A percentile compares a stretch with the other conserved stretches of the same genome.
These are phyloP conservation scores for Coptodon bakossiorum DNA, from an alignment of 2,113 vertebrate species.

Conservation along the genomic window DNA sequence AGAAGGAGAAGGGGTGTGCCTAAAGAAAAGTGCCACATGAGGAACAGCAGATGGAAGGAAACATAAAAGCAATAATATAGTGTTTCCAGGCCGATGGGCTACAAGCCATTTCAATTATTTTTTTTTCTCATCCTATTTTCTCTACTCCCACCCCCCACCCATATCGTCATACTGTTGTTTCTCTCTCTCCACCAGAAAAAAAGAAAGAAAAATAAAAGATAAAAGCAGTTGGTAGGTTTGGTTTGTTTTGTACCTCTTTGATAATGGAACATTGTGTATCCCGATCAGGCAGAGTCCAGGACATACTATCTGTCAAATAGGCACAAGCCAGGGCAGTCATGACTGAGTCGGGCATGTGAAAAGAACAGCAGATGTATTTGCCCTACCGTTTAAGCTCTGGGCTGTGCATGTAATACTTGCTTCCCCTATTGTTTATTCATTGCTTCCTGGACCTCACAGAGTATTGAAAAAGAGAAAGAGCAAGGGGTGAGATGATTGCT, in stretches of 20 bases:
- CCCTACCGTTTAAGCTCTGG: constrained; percentile 15
- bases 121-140: constrained; percentile 18
- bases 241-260: constrained; percentile 37
- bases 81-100: constrained; percentile 57
- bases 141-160: not conserved
- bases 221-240: constrained; percentile 16
- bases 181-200: not conserved
- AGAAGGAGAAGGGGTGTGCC: not conserved
- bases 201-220: not conserved
- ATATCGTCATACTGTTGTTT: not conserved
- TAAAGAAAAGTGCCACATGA: constrained; percentile 22
- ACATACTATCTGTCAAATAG: constrained; percentile 49
- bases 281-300: constrained; percentile 13
- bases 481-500: not conserved
- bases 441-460: not conserved
- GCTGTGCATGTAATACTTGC: constrained; percentile 6
- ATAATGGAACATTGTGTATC: constrained; percentile 32
- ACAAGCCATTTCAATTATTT: constrained; percentile 52
- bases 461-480: not conserved
- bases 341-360: not conserved
- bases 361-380: not conserved
- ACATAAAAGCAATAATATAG: constrained; percentile 53
- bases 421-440: constrained; percentile 30
- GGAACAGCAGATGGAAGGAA: constrained; percentile 38
- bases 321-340: not conserved